Conservation (phyloP, 2,888 invertebrate species). For the Lasioglossum marginatum region DNA sequence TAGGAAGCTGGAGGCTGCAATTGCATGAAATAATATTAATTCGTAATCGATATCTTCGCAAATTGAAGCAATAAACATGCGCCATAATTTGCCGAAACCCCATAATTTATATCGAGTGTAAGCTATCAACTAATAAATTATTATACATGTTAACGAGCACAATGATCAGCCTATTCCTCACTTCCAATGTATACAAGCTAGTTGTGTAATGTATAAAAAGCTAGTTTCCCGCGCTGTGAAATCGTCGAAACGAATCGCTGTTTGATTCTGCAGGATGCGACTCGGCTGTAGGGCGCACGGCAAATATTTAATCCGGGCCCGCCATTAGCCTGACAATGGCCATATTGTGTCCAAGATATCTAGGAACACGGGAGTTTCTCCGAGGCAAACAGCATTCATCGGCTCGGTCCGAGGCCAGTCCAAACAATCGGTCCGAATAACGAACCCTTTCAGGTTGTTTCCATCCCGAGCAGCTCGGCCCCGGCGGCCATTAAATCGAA, state of each 20-base stretch:
- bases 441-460: constrained; percentile 14
- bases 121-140: no score
- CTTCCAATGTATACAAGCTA: no score
- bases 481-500: constrained; percentile 11
- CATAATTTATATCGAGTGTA: not conserved
- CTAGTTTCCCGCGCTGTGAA: not conserved
- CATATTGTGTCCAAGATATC: constrained; percentile 12
- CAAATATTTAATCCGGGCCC: constrained; percentile 1
- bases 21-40: not conserved
- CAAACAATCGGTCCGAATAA: constrained; percentile 4
- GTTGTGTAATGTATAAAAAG: not conserved
- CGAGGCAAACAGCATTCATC: not conserved
- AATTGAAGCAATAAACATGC: not conserved
- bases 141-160: no score
- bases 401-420: not conserved
- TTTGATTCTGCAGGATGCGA: not conserved
- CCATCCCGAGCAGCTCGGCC: not conserved
- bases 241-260: not conserved
- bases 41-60: not conserved
- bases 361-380: not conserved
- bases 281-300: not conserved
- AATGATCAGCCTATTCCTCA: not conserved
- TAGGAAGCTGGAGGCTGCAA: not conserved
- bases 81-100: not conserved
- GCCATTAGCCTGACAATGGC: constrained; percentile 3